These are phyloP conservation scores for Pemphigus obesinymphae DNA, from an alignment of 1,140 invertebrate genomes.

Conservation along the genomic window DNA sequence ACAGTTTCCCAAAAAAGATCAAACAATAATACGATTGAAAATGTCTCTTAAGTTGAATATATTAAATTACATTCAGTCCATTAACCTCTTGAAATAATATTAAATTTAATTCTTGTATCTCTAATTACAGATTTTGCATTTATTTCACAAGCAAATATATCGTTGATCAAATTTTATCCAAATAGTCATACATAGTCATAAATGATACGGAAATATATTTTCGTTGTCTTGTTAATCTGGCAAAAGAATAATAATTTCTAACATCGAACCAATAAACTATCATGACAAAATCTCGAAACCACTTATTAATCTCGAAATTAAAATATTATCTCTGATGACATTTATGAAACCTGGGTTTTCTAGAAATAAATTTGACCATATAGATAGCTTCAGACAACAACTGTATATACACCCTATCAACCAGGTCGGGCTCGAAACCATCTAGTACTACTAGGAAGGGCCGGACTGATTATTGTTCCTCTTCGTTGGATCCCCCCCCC, in stretches of 20 bases:
- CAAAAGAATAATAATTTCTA: background rate
- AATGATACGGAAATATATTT: background rate
- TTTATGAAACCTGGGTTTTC: background rate
- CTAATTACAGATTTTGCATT: background rate
- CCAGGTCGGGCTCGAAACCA: too few relatives aligned
- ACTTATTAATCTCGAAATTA: background rate
- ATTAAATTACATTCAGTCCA: background rate
- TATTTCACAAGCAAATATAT: background rate
- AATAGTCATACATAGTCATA: background rate
- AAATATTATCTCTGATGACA: background rate
- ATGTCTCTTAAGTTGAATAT: background rate
- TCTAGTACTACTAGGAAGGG: too few relatives aligned
- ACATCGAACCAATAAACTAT: background rate
- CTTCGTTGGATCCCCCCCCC: too few relatives aligned
- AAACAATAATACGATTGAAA: background rate
- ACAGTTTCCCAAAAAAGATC: background rate
- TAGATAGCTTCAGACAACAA: background rate
- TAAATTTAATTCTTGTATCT: background rate
- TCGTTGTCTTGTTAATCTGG: background rate
- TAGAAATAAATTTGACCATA: background rate
- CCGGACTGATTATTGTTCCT: too few relatives aligned
- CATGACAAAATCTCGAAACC: background rate
- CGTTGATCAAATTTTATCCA: background rate
- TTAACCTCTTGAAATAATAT: background rate
- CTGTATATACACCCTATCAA: background rate